Conservation (phyloP, 1,140 invertebrate species). For the Holotrichia oblita region DNA sequence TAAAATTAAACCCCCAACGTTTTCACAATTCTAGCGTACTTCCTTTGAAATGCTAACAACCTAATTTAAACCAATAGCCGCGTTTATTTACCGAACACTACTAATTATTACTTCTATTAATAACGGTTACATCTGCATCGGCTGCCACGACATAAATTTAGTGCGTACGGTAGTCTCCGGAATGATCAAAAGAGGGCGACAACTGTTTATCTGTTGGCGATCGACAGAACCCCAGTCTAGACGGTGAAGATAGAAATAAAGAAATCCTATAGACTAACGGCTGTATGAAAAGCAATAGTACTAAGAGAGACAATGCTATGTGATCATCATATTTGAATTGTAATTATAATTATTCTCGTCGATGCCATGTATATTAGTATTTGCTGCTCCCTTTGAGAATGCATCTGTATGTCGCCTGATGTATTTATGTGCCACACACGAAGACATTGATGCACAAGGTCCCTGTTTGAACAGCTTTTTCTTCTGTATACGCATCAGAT, state of each 20-base stretch:
- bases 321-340: constrained; percentile 11
- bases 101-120: constrained; percentile 36
- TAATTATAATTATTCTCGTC: constrained; percentile 2
- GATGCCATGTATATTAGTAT: not conserved
- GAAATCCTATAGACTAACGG: not conserved
- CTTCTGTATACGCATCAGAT: not conserved
- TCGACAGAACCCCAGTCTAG: constrained; percentile 25
- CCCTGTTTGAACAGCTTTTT: not conserved
- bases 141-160: not conserved
- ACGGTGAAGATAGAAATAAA: not conserved
- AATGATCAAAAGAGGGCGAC: constrained; percentile 16
- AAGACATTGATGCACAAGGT: not conserved
- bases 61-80: constrained; percentile 21
- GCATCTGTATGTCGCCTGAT: not conserved
- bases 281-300: not conserved
- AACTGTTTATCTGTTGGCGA: constrained; percentile 28
- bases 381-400: not conserved
- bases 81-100: constrained; percentile 4
- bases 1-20: not conserved
- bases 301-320: not conserved
- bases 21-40: constrained; percentile 21
- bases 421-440: constrained; percentile 33
- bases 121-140: constrained; percentile 15
- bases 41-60: constrained; percentile 15
- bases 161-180: not conserved